Percentiles rank a stretch among this genome's conserved stretches.
phyloP scores from a whole-genome alignment of 2,113 vertebrate species.

The Callipepla squamata region DNA sequence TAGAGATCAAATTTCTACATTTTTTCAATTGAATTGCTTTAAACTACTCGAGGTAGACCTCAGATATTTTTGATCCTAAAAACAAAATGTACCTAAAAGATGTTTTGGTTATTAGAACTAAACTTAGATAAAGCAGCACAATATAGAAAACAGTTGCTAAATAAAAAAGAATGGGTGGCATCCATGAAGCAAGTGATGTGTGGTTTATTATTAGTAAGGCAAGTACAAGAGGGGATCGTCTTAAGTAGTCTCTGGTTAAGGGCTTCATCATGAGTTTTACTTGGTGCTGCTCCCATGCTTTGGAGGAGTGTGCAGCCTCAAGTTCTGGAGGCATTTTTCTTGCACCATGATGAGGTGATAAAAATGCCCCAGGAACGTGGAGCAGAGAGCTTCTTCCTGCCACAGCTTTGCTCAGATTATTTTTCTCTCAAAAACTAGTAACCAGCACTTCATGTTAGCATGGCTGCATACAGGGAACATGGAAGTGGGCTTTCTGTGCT shows the following conservation, averaged over 20 bases:
- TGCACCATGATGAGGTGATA: neutral
- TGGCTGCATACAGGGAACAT: neutral
- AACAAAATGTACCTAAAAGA: neutral
- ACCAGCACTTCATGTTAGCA: neutral
- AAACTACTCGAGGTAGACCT: neutral
- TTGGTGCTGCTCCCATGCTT: neutral
- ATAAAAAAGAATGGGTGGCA: neutral
- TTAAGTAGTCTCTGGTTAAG: neutral
- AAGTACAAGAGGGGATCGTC: neutral
- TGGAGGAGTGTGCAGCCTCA: neutral
- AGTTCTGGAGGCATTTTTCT: neutral
- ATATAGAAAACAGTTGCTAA: neutral
- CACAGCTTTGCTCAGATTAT: neutral
- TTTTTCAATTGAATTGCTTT: neutral
- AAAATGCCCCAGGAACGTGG: neutral
- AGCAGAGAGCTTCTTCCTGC: slow-evolving; percentile 10
- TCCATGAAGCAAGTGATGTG: neutral
- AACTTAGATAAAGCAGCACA: neutral
- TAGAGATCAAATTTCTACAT: neutral
- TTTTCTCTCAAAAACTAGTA: neutral
- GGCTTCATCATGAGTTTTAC: neutral
- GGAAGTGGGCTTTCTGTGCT: neutral
- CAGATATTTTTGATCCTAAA: neutral
- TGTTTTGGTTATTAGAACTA: neutral
- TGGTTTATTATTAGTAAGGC: neutral